phyloP scores from a whole-genome alignment of 2,888 invertebrate genomes.

The Amiota communis region DNA sequence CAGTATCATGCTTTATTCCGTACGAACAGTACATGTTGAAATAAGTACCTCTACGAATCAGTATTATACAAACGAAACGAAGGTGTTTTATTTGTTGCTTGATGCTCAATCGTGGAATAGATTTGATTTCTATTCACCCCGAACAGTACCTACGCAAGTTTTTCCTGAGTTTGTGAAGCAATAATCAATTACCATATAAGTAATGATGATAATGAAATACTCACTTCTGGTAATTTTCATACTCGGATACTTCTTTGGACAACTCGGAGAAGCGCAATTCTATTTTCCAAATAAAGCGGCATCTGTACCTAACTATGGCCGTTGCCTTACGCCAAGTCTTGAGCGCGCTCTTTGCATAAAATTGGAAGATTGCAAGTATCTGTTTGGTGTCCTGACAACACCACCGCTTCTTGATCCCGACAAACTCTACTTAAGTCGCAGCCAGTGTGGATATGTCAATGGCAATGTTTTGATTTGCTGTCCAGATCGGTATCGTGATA shows the following conservation, averaged over 20 bases:
- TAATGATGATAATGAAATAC: neutral
- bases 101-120: too few relatives aligned
- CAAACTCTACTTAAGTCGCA: slow-evolving; percentile 74
- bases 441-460: slow-evolving; percentile 80
- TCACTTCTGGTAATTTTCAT: neutral
- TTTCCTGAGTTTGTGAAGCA: too few relatives aligned
- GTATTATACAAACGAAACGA: too few relatives aligned
- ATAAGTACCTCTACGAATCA: too few relatives aligned
- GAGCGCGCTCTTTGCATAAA: slow-evolving; percentile 54
- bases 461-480: slow-evolving; percentile 51
- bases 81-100: too few relatives aligned
- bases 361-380: slow-evolving; percentile 53
- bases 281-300: too few relatives aligned
- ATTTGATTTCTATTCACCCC: too few relatives aligned
- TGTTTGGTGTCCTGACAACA: slow-evolving; percentile 50
- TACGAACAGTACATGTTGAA: too few relatives aligned
- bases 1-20: too few relatives aligned
- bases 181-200: too few relatives aligned
- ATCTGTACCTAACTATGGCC: slow-evolving; percentile 52
- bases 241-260: neutral
- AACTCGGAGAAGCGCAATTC: slow-evolving; percentile 19
- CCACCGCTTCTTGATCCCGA: slow-evolving; percentile 47
- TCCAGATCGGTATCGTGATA: neutral
- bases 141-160: too few relatives aligned
- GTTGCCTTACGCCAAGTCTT: slow-evolving; percentile 57